phyloP scores from a whole-genome alignment of 2,888 invertebrate species.

The Ophion slaviceki region DNA sequence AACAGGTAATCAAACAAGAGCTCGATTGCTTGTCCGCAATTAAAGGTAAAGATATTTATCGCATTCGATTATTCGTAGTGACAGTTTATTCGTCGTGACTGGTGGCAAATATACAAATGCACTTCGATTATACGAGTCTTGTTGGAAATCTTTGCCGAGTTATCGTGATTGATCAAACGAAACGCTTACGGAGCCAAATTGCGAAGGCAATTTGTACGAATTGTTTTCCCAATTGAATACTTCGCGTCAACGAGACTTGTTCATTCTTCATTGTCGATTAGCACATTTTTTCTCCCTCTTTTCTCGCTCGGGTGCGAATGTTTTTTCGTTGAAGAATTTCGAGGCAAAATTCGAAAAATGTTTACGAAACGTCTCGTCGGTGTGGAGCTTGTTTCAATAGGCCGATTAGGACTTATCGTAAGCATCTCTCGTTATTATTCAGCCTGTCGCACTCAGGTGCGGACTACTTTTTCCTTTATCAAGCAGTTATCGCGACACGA shows the following conservation, averaged over 20 bases:
- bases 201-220: not conserved
- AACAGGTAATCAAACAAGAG: conserved; percentile 34
- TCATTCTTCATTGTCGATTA: not conserved
- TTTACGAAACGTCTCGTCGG: too few relatives aligned
- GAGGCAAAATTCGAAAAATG: too few relatives aligned
- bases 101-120: not conserved
- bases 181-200: not conserved
- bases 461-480: not conserved
- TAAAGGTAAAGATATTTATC: conserved; percentile 34
- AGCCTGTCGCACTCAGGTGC: not conserved
- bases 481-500: not conserved
- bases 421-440: not conserved
- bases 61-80: too few relatives aligned
- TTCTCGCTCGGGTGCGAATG: too few relatives aligned
- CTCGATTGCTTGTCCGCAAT: conserved; percentile 18
- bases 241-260: not conserved
- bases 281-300: not conserved
- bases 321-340: too few relatives aligned
- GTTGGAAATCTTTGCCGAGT: not conserved
- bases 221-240: not conserved
- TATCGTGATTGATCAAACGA: not conserved
- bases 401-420: not conserved
- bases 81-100: not conserved
- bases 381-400: not conserved
- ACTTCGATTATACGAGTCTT: not conserved